A percentile compares a stretch with the other conserved stretches of the same genome.
Evolutionary conservation across 2,797 vertebrate species (phyloP).

Genomic region (Psittacula echo): DNA sequence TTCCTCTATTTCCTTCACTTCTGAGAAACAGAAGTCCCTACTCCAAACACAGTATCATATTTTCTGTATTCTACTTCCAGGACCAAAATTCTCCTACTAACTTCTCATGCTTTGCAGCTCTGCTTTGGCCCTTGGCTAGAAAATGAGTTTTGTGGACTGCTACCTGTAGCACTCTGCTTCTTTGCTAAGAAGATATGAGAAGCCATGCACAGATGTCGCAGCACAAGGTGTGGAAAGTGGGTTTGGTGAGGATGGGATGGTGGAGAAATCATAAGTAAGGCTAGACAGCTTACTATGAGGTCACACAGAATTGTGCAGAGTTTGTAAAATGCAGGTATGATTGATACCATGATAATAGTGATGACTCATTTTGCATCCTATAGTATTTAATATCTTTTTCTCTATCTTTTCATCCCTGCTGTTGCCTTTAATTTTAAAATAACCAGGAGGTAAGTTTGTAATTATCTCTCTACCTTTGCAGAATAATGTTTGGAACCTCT

Average conservation of each 20-base stretch:
- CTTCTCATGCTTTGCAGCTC: background rate
- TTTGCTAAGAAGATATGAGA: background rate
- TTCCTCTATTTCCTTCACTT: background rate
- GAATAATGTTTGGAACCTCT: background rate
- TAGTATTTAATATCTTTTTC: background rate
- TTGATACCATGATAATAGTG: background rate
- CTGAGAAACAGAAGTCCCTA: background rate
- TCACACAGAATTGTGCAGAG: background rate
- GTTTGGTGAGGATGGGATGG: background rate
- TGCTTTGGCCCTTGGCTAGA: background rate
- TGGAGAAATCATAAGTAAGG: background rate
- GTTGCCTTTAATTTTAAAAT: slow-evolving; percentile 12
- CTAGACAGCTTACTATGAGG: background rate
- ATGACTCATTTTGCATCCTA: background rate
- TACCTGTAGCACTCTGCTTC: background rate
- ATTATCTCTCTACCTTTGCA: background rate
- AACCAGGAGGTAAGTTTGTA: background rate
- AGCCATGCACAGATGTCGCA: background rate
- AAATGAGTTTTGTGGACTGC: background rate
- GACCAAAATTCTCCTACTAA: background rate
- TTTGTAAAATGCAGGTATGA: background rate
- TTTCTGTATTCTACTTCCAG: background rate
- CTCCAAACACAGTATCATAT: background rate
- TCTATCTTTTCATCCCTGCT: background rate
- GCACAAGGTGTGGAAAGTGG: background rate